Evolutionary conservation across 2,888 invertebrate species (phyloP).

Genomic region (Esperia sulphurella): DNA sequence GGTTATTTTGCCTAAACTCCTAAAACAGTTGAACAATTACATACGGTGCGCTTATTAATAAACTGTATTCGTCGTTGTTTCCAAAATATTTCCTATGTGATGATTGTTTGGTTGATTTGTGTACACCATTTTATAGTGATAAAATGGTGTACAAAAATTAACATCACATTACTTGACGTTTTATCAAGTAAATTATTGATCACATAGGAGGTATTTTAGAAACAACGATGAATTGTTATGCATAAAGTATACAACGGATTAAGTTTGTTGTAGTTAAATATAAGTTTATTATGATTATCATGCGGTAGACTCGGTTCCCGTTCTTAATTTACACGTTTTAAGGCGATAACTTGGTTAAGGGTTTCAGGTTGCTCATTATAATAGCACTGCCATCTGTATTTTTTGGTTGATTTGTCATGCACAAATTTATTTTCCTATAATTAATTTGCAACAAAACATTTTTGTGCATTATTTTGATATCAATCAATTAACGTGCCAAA

Average conservation of each 20-base stretch:
- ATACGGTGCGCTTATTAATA: constrained; percentile 48
- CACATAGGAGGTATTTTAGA: too few relatives aligned
- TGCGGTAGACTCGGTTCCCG: constrained; percentile 2
- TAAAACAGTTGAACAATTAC: constrained; percentile 38
- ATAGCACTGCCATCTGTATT: constrained; percentile 47
- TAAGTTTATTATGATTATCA: constrained; percentile 13
- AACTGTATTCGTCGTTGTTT: constrained; percentile 31
- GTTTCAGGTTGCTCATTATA: constrained; percentile 74
- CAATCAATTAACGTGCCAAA: constrained; percentile 11
- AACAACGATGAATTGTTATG: constrained; percentile 16
- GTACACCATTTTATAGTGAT: too few relatives aligned
- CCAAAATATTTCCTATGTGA: too few relatives aligned
- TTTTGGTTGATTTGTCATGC: constrained; percentile 14
- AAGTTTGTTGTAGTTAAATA: constrained; percentile 24
- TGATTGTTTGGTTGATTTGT: too few relatives aligned
- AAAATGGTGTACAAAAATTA: too few relatives aligned
- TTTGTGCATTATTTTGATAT: not conserved
- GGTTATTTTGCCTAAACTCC: constrained; percentile 46
- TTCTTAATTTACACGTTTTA: constrained; percentile 8
- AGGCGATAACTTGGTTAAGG: constrained; percentile 29
- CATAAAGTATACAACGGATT: constrained; percentile 26
- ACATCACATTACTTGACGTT: too few relatives aligned
- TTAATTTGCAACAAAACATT: too few relatives aligned
- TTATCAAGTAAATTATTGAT: too few relatives aligned
- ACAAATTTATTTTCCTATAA: not conserved